phyloP scores from a whole-genome alignment of 2,888 invertebrate genomes.

The Acronicta aceris region DNA sequence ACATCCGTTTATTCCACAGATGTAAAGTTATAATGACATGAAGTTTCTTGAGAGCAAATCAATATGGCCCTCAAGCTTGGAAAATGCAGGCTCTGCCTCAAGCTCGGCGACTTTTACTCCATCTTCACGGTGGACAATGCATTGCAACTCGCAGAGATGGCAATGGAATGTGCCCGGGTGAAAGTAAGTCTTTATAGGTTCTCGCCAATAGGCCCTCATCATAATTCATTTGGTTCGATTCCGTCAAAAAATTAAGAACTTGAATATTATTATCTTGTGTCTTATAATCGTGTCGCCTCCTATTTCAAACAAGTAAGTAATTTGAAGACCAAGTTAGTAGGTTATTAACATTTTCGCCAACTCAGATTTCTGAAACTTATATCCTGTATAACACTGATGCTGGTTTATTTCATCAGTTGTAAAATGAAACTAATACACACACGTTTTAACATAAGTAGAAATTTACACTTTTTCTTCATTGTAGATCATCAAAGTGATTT shows the following conservation, averaged over 20 bases:
- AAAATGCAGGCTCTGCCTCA: conserved; percentile 88
- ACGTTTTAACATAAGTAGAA: too few relatives aligned
- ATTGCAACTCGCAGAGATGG: conserved; percentile 86
- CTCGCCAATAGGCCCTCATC: neutral
- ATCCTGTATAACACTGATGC: neutral
- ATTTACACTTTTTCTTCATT: too few relatives aligned
- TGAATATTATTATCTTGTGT: conserved; percentile 9
- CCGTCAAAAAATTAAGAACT: conserved; percentile 10
- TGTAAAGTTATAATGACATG: conserved; percentile 75
- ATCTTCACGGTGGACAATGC: conserved; percentile 87
- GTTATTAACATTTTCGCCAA: neutral
- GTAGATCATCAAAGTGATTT: too few relatives aligned
- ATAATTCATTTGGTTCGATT: neutral
- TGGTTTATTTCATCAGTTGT: too few relatives aligned
- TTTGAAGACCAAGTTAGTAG: conserved; percentile 6
- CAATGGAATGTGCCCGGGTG: conserved; percentile 85
- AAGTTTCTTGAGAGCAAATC: conserved; percentile 80
- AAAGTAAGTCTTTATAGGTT: conserved; percentile 75
- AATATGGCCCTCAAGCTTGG: conserved; percentile 88
- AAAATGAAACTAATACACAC: too few relatives aligned
- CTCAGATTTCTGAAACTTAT: conserved; percentile 2
- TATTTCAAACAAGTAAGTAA: conserved; percentile 30
- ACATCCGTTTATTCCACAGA: conserved; percentile 50
- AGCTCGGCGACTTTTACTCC: conserved; percentile 87
- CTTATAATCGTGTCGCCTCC: too few relatives aligned